Percentiles rank a stretch among this genome's conserved stretches.
Evolutionary conservation across 2,797 vertebrate genomes (phyloP).

Genomic region (Smutsia gigantea): DNA sequence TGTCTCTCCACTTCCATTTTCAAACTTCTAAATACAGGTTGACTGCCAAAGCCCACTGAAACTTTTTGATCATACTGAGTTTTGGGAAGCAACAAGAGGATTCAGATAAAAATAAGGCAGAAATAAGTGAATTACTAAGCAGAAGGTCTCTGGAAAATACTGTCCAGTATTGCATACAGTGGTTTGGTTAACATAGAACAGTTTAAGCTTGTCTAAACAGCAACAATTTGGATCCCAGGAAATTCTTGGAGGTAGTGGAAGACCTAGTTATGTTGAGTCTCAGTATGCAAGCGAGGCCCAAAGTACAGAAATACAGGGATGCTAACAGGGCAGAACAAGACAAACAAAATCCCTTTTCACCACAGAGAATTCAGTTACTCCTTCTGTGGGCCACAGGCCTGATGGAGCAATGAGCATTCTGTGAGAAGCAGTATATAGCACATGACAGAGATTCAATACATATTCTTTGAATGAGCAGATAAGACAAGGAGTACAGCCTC

Average conservation of each 20-base stretch:
- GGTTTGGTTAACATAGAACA: neutral
- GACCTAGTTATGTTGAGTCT: neutral
- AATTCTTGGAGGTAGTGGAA: neutral
- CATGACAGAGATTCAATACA: slow-evolving; percentile 40
- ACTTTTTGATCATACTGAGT: neutral
- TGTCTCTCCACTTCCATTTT: neutral
- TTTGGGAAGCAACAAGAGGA: neutral
- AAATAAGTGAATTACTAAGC: neutral
- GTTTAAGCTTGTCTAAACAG: neutral
- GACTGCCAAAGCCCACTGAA: neutral
- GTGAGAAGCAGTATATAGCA: neutral
- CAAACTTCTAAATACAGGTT: neutral
- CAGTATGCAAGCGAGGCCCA: neutral
- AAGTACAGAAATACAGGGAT: neutral
- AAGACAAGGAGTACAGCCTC: neutral
- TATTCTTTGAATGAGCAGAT: slow-evolving; percentile 47
- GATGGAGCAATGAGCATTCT: slow-evolving; percentile 32
- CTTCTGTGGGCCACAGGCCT: neutral
- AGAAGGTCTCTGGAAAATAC: neutral
- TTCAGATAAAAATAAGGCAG: neutral
- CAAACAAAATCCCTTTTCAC: neutral
- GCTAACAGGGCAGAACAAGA: neutral
- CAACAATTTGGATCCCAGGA: neutral
- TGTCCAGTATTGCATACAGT: neutral
- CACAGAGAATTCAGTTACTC: slow-evolving; percentile 2